These are phyloP conservation scores for Euthynnus affinis DNA, from an alignment of 2,797 vertebrate genomes.

Conservation along the genomic window DNA sequence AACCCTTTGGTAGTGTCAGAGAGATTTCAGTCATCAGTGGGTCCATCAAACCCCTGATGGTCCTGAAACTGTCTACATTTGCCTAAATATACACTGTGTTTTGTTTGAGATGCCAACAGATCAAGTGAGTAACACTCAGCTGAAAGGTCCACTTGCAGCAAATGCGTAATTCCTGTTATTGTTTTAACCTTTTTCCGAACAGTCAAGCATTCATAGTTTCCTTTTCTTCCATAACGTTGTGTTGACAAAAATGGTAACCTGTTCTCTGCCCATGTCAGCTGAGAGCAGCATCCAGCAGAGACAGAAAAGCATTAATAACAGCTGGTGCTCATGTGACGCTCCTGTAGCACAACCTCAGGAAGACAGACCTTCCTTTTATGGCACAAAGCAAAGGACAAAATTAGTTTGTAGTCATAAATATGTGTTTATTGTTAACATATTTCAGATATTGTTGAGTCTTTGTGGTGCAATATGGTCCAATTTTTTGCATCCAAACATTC, in stretches of 20 bases:
- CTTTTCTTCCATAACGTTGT: conserved; percentile 13
- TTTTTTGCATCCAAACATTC: background rate
- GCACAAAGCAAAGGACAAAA: background rate
- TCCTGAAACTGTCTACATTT: conserved; percentile 23
- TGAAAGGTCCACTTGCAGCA: conserved; percentile 7
- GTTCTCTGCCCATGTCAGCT: conserved; percentile 7
- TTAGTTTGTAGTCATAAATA: background rate
- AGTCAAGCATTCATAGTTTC: conserved; percentile 16
- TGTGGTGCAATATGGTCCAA: background rate
- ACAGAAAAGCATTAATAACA: conserved; percentile 11
- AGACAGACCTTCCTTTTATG: background rate
- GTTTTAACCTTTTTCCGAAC: conserved; percentile 29
- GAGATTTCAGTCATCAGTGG: background rate
- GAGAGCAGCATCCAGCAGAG: background rate
- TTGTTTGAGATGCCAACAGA: conserved; percentile 1
- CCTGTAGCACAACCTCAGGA: background rate
- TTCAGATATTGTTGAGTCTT: background rate
- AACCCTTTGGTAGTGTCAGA: conserved; percentile 39
- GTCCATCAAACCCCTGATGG: background rate
- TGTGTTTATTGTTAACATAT: background rate
- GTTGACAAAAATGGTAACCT: conserved; percentile 31
- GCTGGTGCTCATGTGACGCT: background rate
- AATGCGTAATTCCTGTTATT: conserved; percentile 27
- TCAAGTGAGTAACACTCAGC: background rate
- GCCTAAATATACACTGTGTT: conserved; percentile 20